Percentiles rank a stretch among this genome's conserved stretches.
Conservation (phyloP, 2,113 vertebrate species). For the Corythornis vintsioides region DNA sequence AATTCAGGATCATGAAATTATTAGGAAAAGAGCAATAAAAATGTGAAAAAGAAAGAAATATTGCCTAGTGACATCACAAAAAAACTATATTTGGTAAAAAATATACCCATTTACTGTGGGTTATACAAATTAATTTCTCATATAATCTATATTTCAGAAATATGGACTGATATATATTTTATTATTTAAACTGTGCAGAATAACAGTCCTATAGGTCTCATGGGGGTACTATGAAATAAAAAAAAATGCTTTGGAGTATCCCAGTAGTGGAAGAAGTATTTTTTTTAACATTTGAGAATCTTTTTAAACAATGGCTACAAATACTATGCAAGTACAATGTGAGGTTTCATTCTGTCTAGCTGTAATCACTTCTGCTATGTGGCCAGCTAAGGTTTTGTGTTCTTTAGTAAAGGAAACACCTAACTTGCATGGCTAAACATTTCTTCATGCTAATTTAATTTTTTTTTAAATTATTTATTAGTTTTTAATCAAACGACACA, state of each 20-base stretch:
- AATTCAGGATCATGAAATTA: neutral
- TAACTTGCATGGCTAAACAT: neutral
- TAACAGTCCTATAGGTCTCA: neutral
- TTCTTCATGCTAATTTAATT: neutral
- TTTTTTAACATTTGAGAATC: neutral
- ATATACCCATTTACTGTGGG: neutral
- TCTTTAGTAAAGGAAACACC: neutral
- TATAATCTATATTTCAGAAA: neutral
- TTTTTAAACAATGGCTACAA: neutral
- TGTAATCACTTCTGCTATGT: neutral
- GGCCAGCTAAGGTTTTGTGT: neutral
- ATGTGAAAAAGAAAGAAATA: neutral
- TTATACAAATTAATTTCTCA: neutral
- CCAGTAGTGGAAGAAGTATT: neutral
- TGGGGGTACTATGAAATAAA: neutral
- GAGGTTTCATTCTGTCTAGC: neutral
- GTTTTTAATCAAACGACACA: neutral
- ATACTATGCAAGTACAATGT: neutral
- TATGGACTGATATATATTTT: neutral
- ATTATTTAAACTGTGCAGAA: slow-evolving; percentile 15
- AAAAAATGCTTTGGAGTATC: neutral
- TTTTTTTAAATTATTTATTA: neutral
- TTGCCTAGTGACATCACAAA: neutral
- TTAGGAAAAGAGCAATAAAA: neutral
- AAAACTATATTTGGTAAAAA: slow-evolving; percentile 8